Conservation (phyloP, 2,888 invertebrate genomes). For the Hemaris fuciformis region DNA sequence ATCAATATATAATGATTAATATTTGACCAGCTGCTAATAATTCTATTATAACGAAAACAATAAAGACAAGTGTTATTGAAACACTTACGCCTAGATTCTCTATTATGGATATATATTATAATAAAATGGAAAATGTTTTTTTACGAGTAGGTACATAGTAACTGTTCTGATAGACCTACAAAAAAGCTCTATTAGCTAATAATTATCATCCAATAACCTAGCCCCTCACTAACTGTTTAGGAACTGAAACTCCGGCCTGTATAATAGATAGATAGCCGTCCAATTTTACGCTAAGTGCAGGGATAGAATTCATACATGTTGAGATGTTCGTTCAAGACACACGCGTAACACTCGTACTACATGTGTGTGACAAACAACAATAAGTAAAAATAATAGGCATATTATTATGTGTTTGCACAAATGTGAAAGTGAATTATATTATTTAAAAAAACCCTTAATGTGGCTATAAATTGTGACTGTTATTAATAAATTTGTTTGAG, state of each 20-base stretch:
- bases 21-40: not conserved
- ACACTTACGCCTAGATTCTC: not conserved
- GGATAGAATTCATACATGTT: constrained; percentile 56
- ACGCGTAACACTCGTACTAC: constrained; percentile 45
- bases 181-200: too few species aligned
- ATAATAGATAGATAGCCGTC: constrained; percentile 19
- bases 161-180: not conserved
- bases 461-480: not conserved
- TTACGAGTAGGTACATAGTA: not conserved
- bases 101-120: not conserved
- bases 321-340: constrained; percentile 55
- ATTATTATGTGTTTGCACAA: constrained; percentile 34
- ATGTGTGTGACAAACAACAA: constrained; percentile 26
- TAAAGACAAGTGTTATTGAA: not conserved
- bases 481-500: constrained; percentile 1
- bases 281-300: constrained; percentile 24
- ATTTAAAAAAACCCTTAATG: constrained; percentile 3
- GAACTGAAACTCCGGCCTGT: constrained; percentile 8
- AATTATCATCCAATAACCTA: constrained; percentile 12
- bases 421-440: constrained; percentile 28
- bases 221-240: not conserved
- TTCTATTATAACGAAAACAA: not conserved
- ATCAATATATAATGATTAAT: not conserved
- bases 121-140: not conserved
- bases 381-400: constrained; percentile 25